A percentile compares a stretch with the other conserved stretches of the same genome.
These are phyloP conservation scores for Gallinago nigripennis DNA, from an alignment of 2,797 vertebrate genomes.

Conservation along the genomic window DNA sequence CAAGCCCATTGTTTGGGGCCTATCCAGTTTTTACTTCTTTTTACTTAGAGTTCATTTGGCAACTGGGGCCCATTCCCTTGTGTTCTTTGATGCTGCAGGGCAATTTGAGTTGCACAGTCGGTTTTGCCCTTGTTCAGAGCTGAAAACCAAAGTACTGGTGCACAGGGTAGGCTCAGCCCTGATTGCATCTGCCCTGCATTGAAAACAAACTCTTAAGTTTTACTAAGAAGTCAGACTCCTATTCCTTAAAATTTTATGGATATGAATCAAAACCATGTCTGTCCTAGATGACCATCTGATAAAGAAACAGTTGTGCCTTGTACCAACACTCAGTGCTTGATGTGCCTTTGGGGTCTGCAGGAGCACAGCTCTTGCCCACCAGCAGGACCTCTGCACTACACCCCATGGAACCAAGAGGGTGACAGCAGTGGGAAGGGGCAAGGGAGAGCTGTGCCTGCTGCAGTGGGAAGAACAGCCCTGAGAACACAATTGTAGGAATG, in stretches of 20 bases:
- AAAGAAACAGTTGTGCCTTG: background rate
- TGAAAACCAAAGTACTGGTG: background rate
- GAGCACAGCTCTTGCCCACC: background rate
- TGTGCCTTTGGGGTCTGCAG: background rate
- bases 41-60: background rate
- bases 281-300: background rate
- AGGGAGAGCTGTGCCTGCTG: background rate
- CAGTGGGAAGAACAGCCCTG: background rate
- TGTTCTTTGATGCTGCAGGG: background rate
- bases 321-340: no score
- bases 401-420: rapidly evolving
- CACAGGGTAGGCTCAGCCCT: background rate
- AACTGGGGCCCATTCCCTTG: background rate
- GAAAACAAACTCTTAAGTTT: background rate
- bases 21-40: background rate
- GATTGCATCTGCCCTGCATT: background rate
- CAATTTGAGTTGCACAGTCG: background rate
- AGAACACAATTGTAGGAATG: background rate
- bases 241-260: background rate
- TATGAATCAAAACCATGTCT: background rate
- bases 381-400: background rate
- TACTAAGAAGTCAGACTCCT: background rate
- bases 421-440: background rate
- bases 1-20: background rate
- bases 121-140: background rate